Percentiles rank a stretch among this genome's conserved stretches.
Conservation (phyloP, 2,888 invertebrate species). For the Ennomos quercinarius region DNA sequence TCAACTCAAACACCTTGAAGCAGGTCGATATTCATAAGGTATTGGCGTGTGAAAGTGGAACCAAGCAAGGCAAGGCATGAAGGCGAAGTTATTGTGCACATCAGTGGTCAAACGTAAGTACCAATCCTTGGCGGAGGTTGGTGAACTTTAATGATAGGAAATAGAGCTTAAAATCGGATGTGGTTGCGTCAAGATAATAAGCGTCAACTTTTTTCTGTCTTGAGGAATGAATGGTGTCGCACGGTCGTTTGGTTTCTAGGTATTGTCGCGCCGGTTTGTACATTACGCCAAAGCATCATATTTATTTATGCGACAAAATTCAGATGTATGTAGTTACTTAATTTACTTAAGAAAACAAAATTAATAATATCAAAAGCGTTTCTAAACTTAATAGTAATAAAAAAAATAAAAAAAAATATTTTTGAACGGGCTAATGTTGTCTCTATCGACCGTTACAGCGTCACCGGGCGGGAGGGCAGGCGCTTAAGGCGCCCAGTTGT, state of each 20-base stretch:
- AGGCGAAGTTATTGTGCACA: conserved; percentile 20
- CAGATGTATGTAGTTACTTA: too few species aligned
- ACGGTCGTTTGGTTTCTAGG: background rate
- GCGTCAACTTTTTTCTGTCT: conserved; percentile 21
- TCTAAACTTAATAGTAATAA: too few species aligned
- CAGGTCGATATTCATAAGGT: conserved; percentile 23
- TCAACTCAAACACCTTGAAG: conserved; percentile 2
- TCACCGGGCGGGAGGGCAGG: too few species aligned
- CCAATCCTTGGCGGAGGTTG: background rate
- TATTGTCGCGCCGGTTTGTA: background rate
- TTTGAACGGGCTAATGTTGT: too few species aligned
- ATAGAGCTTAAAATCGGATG: conserved; percentile 22
- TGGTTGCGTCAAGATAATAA: conserved; percentile 5
- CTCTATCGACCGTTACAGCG: too few species aligned
- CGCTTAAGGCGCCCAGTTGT: too few species aligned
- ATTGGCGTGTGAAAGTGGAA: conserved; percentile 31
- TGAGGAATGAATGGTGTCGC: conserved; percentile 19
- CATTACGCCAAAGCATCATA: conserved; percentile 2
- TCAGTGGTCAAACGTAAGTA: conserved; percentile 5
- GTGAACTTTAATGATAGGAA: conserved; percentile 1
- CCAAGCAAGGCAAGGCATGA: conserved; percentile 12
- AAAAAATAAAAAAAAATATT: too few species aligned
- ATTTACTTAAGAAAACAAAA: background rate
- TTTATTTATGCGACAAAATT: background rate
- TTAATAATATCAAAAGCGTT: too few species aligned